Percentiles rank a stretch among this genome's conserved stretches.
phyloP scores from a whole-genome alignment of 2,888 invertebrate genomes.

The Graphium colonna region DNA sequence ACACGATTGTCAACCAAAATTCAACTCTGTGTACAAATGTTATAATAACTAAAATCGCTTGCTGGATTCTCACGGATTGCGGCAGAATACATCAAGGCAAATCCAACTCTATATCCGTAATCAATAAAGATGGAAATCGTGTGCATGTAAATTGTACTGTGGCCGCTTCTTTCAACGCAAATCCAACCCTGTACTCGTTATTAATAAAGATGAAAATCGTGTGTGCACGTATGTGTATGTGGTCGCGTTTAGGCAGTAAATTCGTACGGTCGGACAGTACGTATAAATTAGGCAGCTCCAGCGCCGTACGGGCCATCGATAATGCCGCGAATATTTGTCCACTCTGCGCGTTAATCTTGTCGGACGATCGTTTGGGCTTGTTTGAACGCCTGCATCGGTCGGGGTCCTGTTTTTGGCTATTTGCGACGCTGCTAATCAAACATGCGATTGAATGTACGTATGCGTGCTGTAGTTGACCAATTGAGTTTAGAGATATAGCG shows the following conservation, averaged over 20 bases:
- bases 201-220: background rate
- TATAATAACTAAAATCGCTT: too few relatives aligned
- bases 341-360: constrained; percentile 19
- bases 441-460: too few relatives aligned
- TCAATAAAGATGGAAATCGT: background rate
- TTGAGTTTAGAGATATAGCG: too few relatives aligned
- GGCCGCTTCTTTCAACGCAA: background rate
- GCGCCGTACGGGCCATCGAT: constrained; percentile 18
- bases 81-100: too few relatives aligned
- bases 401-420: too few relatives aligned
- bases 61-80: too few relatives aligned
- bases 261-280: constrained; percentile 13
- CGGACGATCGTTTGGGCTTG: constrained; percentile 18
- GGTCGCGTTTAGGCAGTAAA: constrained; percentile 17
- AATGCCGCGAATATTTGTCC: constrained; percentile 22
- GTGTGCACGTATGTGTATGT: constrained; percentile 4
- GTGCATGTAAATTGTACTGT: background rate
- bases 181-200: background rate
- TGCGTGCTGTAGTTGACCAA: too few relatives aligned
- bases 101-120: too few relatives aligned
- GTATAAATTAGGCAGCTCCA: constrained; percentile 23
- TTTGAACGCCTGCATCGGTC: constrained; percentile 19
- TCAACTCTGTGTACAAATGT: too few relatives aligned
- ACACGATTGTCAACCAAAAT: too few relatives aligned
- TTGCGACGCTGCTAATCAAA: too few relatives aligned